Base-by-base conservation (phyloP, 2,888 invertebrate genomes). In the Auanema sp. region DNA sequence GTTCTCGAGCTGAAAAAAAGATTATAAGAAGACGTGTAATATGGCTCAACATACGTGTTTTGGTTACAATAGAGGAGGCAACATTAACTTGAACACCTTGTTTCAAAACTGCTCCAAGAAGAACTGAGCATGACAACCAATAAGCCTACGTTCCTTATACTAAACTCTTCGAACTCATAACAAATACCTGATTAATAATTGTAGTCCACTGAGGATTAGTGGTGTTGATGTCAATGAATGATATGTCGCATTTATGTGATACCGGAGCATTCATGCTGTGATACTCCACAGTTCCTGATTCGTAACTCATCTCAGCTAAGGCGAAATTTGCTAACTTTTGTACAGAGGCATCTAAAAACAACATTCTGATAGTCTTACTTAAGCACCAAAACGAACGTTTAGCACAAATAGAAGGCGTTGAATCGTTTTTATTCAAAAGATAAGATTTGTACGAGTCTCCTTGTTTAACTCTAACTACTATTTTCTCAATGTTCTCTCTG, bases 121-220 rank as follows among this genome's bases (percentile, higher is more conserved):
- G 40, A 6, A 71, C 41, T 0, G 65, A 60, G 21, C 66, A 64
- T 1, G 71, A 71, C 56, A 68, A 51, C 68, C 68, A 71, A 40
- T 67, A 67, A 4, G 68, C 68, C 61, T 61, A 50, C 43, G n/a
- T 50, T 50, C 1, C 51, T 50, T 50, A 16, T 23, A n/a, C 2
- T 8, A n/a, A 52, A 23, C 24, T 52, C 3, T 52, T 50, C 16
- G n/a, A 50, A 50, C n/a, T 16, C 12, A 50, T 12, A 4, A 52
- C 14, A 25, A 24, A 51, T 54, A 61, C 61, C 47, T 61, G 40
- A 43, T 61, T 61, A 25, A 61, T 47, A 11, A 21, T 12, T n/a
- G 23, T 24, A 10, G 55, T 40, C 10, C 55, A 18, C 2, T 23
- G 11, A 1, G 12, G 33, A 23, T 54, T 33, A 2, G 61, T n/a